phyloP scores from a whole-genome alignment of 2,113 vertebrate genomes.

The Alethe castanea region DNA sequence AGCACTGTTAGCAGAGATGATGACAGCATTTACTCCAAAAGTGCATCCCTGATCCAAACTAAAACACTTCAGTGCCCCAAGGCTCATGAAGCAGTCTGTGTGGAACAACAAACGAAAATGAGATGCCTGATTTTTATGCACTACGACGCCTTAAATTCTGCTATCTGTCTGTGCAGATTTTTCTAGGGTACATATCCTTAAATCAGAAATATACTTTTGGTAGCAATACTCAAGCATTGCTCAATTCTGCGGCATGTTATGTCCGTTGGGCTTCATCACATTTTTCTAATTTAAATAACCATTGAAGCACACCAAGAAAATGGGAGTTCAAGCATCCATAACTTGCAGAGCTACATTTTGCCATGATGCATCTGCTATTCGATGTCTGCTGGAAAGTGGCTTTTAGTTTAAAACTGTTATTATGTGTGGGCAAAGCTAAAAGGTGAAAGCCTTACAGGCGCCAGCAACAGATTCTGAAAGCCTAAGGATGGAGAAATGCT shows the following conservation, averaged over 20 bases:
- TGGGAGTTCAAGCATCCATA: background rate
- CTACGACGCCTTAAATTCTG: background rate
- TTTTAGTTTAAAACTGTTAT: background rate
- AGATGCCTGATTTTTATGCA: background rate
- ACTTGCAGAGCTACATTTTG: background rate
- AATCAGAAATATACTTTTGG: background rate
- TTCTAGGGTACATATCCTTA: background rate
- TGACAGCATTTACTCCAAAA: background rate
- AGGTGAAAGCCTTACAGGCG: background rate
- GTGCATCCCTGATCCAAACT: background rate
- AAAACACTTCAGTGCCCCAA: background rate
- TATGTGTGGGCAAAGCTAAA: background rate
- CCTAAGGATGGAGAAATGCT: background rate
- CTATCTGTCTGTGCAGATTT: background rate
- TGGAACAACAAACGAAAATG: background rate
- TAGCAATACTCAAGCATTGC: background rate
- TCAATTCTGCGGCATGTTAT: accelerated
- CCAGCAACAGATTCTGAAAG: background rate
- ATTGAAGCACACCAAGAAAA: background rate
- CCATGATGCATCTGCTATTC: background rate
- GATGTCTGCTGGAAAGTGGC: background rate
- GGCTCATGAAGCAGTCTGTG: background rate
- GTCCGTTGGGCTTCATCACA: background rate
- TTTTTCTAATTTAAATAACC: background rate
- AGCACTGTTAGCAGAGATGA: background rate